phyloP scores from a whole-genome alignment of 2,888 invertebrate genomes.

The Acanthopleura granulata region DNA sequence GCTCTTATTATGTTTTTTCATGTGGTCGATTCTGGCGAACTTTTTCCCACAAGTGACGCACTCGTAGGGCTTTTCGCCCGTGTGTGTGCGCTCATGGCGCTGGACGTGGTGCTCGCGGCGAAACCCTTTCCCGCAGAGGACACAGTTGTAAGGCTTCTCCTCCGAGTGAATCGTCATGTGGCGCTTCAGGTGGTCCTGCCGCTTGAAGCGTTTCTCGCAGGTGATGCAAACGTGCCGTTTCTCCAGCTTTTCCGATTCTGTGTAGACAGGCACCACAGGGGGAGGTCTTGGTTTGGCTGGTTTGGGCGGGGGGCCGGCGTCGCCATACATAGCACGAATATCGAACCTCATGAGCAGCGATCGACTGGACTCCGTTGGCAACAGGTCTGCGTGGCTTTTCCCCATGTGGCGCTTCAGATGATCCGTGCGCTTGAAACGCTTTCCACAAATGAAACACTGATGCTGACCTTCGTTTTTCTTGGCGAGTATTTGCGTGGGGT shows the following conservation, averaged over 20 bases:
- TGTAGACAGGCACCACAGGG: not conserved
- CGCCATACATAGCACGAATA: not conserved
- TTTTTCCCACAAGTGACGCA: not conserved
- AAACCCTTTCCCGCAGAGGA: constrained; percentile 9
- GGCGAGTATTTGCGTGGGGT: not conserved
- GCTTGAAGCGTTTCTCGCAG: constrained; percentile 7
- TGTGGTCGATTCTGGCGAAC: constrained; percentile 1
- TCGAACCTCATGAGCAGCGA: constrained; percentile 3
- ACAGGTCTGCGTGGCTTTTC: not conserved
- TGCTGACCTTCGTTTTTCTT: not conserved
- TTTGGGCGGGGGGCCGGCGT: not conserved
- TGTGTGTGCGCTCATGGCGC: constrained; percentile 8
- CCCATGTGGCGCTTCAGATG: constrained; percentile 3
- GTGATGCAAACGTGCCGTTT: constrained; percentile 8
- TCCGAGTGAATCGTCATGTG: not conserved
- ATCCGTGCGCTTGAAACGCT: constrained; percentile 5
- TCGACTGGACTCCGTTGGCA: not conserved
- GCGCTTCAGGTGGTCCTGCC: constrained; percentile 9
- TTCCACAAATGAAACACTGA: constrained; percentile 14
- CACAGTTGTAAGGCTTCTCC: constrained; percentile 5
- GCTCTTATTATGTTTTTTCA: constrained; percentile 13
- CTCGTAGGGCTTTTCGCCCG: constrained; percentile 15
- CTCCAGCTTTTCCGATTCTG: not conserved
- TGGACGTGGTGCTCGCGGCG: constrained; percentile 1
- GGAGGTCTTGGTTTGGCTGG: not conserved